Evolutionary conservation across 2,113 vertebrate species (phyloP), one percentile per base, ranked within the genome.

Genomic region (Setophaga kirtlandii): DNA sequence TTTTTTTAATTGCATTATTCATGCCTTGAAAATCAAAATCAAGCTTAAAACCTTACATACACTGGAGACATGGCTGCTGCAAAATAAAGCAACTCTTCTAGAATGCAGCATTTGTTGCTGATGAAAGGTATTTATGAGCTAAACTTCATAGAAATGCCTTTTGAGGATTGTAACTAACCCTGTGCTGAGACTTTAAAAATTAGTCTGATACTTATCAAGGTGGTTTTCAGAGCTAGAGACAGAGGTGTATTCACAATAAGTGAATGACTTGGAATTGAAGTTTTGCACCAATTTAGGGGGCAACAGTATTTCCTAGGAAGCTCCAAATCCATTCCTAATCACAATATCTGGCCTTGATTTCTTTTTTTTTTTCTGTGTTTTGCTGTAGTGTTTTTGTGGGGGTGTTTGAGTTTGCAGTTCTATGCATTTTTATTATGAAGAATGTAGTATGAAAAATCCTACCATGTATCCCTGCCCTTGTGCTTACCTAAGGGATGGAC

Each of bases 241-340:
- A 15, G 39, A 58, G 33, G 15, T n/a, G n/a, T n/a, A n/a, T n/a
- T n/a, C 22, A 10, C 33, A 13, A 5, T 12, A 37, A 47, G 13
- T 33, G 10, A 85, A 60, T 39, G 14, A 39, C 22, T 75, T 81
- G 35, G 10, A 73, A 63, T 8, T 73, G 11, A 68, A 73, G n/a
- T 47, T 71, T 83, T 70, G 28, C 25, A 33, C 15, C 20, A 16
- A 41, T 90, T 83, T 2, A 7, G 46, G 42, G 70, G 35, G 17
- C 52, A 59, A 0, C 0, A 0, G 10, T 14, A 3, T 27, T 79
- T 82, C 30, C 16, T 71, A 50, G 2, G 4, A 30, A 88, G 5
- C 8, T 85, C 37, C 24, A 19, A 27, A 50, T 73, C 24, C n/a
- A 19, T 23, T 12, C 1, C 1, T 85, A 56, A 47, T 71, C 12